Evolutionary conservation across 2,797 vertebrate species (phyloP), one percentile per base, ranked within the genome.

Genomic region (Columba guinea): DNA sequence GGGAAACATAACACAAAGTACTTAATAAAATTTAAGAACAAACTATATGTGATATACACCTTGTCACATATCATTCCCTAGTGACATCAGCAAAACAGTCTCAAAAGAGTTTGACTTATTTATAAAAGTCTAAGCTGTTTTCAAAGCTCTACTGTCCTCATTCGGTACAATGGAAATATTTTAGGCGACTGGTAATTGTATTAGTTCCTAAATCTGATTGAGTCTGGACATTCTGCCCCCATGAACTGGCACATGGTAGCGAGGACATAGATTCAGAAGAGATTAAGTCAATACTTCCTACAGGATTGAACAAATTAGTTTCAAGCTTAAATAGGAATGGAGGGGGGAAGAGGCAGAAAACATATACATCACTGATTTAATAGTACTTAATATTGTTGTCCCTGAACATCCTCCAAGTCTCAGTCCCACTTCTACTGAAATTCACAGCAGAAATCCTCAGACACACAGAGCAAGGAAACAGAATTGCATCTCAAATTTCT

Each of bases 141-240:
- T 79, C 59, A 91, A 75, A 67, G 60, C 32, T 67, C 23, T 79
- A 26, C 19, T 55, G 62, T 51, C 77, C 92, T 86, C 37, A n/a
- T 32, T 59, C 37, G 78, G 60, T 28, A 87, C 55, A 89, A 94
- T 18, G 34, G 70, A 76, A 87, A 88, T 63, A 93, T 89, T 95
- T 93, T 84, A 83, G 74, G 69, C 51, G 52, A 37, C 35, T 67
- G 30, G 14, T 87, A 96, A 94, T 59, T 93, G 75, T 76, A 89
- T 95, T 94, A 92, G 51, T 75, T 89, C 82, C 55, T 95, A 94
- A 95, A 91, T 91, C 89, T 92, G 75, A 89, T 85, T 85, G 84
- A 78, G 78, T 55, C 62, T 68, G 70, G 37, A 79, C 53, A 58
- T 79, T 76, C 77, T 89, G 70, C 20, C 48, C 55, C 65, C 30